phyloP scores from a whole-genome alignment of 2,888 invertebrate species.

The Hedychridium roseum region DNA sequence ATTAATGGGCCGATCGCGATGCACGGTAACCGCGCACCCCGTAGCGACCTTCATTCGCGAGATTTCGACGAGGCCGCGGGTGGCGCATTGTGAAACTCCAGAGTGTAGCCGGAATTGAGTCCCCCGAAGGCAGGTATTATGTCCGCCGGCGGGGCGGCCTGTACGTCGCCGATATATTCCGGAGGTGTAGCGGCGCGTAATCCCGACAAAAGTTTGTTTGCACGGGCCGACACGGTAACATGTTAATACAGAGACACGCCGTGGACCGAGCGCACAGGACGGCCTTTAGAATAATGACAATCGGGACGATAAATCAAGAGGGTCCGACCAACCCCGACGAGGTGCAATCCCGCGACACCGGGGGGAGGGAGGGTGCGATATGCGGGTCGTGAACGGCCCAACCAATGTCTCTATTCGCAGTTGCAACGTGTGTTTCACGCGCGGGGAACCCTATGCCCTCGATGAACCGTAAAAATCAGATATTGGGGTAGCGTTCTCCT shows the following conservation, averaged over 20 bases:
- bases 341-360: too few relatives aligned
- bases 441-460: slow-evolving; percentile 28
- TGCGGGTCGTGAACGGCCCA: slow-evolving; percentile 43
- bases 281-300: slow-evolving; percentile 56
- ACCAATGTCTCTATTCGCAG: slow-evolving; percentile 60
- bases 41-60: too few relatives aligned
- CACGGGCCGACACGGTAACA: slow-evolving; percentile 38
- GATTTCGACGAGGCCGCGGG: too few relatives aligned
- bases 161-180: neutral
- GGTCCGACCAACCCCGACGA: slow-evolving; percentile 28
- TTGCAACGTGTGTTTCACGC: slow-evolving; percentile 29
- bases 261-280: slow-evolving; percentile 29
- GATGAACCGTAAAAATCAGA: slow-evolving; percentile 47
- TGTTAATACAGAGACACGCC: slow-evolving; percentile 39
- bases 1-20: too few relatives aligned
- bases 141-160: neutral
- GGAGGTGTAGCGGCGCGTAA: slow-evolving; percentile 41
- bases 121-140: neutral
- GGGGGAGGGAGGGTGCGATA: slow-evolving; percentile 36
- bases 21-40: too few relatives aligned
- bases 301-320: slow-evolving; percentile 58
- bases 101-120: neutral
- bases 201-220: slow-evolving; percentile 50
- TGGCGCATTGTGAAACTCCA: too few relatives aligned
- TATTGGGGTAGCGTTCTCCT: slow-evolving; percentile 34